Base-by-base conservation (phyloP, 1,140 invertebrate species). In the Arion vulgaris region DNA sequence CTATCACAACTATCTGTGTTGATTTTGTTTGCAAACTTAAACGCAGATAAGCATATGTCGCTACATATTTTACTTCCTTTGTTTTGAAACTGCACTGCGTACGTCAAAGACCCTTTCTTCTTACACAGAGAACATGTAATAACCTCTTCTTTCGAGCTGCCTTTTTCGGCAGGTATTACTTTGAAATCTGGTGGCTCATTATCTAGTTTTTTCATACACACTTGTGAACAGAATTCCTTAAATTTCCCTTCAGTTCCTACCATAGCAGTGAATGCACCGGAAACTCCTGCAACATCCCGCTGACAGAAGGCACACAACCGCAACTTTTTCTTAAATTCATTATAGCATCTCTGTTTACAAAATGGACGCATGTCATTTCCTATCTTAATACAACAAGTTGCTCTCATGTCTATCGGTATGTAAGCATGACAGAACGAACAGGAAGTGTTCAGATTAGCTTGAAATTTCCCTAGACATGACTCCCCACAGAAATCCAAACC, bases 231-330 rank as follows among this genome's bases (percentile, higher is more conserved):
- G 89, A 98, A 98, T 91, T 98, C 97, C 90, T 97, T 97, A 89
- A 97, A 97, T 85, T 96, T 97, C 72, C 97, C 96, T 78, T 96
- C 95, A 0, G 85, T 80, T 17, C 96, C 96, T 34, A 98, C 96
- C 1, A 96, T 96, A 0, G 96, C 96, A 53, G 97, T 92, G 88
- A 97, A 68, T 96, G 0, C 96, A 96, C 96, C 95, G 45, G 92
- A 92, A 26, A 93, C 94, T 32, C 93, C 93, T 66, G 95, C 95
- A 83, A 98, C 96, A 89, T 98, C 97, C 86, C 96, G 96, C 88
- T 98, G 97, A 92, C 98, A 99, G 89, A 96, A 98, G 84, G 95
- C 96, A 92, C 98, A 99, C 5, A 97, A 95, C 92, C 97, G 97
- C 17, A 98, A 92, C 0, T 95, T 95, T 88, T 96, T 97, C 90